A percentile compares a stretch with the other conserved stretches of the same genome.
Evolutionary conservation across 2,888 invertebrate genomes (phyloP).

Genomic region (Lasioglossum pauxillum): DNA sequence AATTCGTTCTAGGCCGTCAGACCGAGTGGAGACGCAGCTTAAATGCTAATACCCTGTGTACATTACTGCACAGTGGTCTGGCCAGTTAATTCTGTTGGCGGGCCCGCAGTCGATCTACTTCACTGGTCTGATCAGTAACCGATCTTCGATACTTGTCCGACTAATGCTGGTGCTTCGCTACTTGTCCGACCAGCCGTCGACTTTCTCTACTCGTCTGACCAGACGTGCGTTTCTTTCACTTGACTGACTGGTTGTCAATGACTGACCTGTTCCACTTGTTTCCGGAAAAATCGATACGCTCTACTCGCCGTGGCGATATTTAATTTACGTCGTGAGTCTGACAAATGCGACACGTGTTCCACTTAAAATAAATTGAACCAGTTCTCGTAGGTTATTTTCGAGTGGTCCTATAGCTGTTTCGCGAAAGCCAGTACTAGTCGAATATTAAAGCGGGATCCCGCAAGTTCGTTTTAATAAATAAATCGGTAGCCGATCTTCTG

Average conservation of each 20-base stretch:
- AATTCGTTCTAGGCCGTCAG: background rate
- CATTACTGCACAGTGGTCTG: background rate
- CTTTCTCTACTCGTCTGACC: too few relatives aligned
- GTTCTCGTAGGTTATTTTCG: background rate
- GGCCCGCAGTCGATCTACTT: background rate
- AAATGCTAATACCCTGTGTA: background rate
- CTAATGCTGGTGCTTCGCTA: too few relatives aligned
- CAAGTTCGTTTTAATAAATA: background rate
- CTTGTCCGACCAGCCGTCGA: too few relatives aligned
- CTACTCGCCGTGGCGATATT: background rate
- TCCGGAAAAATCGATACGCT: background rate
- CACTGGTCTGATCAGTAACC: background rate
- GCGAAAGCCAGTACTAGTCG: background rate
- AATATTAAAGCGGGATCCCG: background rate
- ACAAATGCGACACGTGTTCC: background rate
- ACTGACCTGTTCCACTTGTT: background rate
- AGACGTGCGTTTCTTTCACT: background rate
- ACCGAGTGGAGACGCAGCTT: background rate
- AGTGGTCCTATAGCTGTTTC: background rate
- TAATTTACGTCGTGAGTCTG: background rate
- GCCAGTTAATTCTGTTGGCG: background rate
- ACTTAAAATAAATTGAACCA: background rate
- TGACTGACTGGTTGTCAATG: background rate
- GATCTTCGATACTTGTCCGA: too few relatives aligned
- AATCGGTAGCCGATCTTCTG: background rate